Base-by-base conservation (phyloP, 2,888 invertebrate species). In the Alitta virens region DNA sequence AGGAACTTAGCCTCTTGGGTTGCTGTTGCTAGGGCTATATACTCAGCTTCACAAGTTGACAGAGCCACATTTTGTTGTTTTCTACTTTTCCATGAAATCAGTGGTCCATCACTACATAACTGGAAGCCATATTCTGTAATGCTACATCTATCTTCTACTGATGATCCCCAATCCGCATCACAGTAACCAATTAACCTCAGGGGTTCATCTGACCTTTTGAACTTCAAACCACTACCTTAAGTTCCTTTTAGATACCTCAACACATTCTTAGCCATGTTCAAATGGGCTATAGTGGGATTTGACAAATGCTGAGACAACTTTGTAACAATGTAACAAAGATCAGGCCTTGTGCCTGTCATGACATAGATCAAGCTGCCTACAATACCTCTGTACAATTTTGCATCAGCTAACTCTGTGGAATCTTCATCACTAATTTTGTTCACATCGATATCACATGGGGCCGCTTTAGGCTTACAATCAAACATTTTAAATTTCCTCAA, bases 11-110 rank as follows among this genome's bases (percentile, higher is more conserved):
- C 63, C 55, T 68, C 68, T 56, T 68, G 50, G 7, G 56, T 33
- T 18, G 66, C 63, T n/a, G 53, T 46, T 50, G 58, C 33, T 0
- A 77, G 60, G 2, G 78, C 76, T 1, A 77, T 64, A 63, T 75
- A 77, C 65, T 80, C 76, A 0, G 78, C 73, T 66, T 79, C 78
- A 7, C 76, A 76, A 0, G 74, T 74, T 5, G 76, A 77, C 0
- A 75, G 40, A 0, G 76, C 68, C 5, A 77, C 75, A 21, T 66
- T 52, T n/a, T 58, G 60, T 64, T 80, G 79, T 62, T 72, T 78
- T 42, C 64, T 75, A 2, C 74, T 72, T 1, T 50, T 61, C 78
- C 78, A 81, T n/a, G 58, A 52, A 5, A 78, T 70, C 0, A 71
- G 70, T 50, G 63, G 65, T 25, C 73, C 75, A 63, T 62, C 71